These are phyloP conservation scores for Aptenodytes forsteri DNA, from an alignment of 2,113 vertebrate species.

Conservation along the genomic window DNA sequence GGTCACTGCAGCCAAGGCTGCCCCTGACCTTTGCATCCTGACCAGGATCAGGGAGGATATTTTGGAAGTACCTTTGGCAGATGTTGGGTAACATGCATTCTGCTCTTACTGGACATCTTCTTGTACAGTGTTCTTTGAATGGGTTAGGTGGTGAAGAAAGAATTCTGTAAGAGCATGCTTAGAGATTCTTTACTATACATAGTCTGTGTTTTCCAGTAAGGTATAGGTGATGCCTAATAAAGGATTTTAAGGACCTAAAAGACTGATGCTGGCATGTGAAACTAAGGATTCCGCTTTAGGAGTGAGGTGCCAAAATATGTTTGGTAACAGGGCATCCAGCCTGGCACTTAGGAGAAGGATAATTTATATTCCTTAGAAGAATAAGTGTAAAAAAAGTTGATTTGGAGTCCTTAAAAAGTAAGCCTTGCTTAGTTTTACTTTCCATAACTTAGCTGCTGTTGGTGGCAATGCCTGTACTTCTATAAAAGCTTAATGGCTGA, in stretches of 20 bases:
- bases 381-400: background rate
- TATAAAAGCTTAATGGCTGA: background rate
- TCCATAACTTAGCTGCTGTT: background rate
- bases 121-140: accelerated
- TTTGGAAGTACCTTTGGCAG: background rate
- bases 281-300: background rate
- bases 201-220: background rate
- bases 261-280: background rate
- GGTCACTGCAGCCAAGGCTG: background rate
- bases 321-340: background rate
- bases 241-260: background rate
- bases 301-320: background rate
- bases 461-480: background rate
- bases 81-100: background rate
- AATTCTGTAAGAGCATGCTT: background rate
- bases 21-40: background rate
- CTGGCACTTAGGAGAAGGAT: background rate
- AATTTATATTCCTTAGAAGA: background rate
- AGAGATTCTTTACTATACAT: background rate
- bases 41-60: background rate
- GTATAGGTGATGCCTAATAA: background rate
- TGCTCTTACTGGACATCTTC: background rate
- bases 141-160: background rate
- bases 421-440: background rate
- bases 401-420: background rate